Conservation (phyloP, 2,797 vertebrate genomes). For the Atherinosoma microstoma region DNA sequence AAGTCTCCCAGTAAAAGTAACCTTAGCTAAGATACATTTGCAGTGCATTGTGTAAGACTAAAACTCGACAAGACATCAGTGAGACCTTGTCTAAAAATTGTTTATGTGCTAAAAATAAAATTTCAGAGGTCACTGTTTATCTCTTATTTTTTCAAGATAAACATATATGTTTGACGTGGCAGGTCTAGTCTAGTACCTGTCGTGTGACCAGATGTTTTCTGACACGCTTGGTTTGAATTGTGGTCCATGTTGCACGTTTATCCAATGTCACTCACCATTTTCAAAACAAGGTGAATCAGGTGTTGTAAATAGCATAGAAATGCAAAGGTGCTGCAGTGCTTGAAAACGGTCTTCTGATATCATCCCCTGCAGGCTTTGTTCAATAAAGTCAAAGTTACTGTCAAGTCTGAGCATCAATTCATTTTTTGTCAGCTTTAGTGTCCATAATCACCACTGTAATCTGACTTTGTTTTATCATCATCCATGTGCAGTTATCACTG, state of each 20-base stretch:
- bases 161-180: conserved; percentile 18
- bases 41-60: conserved; percentile 37
- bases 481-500: neutral
- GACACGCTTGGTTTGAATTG: neutral
- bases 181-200: conserved; percentile 37
- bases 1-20: neutral
- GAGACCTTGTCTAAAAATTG: conserved; percentile 49
- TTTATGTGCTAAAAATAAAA: conserved; percentile 50
- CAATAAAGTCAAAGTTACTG: conserved; percentile 2
- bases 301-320: conserved; percentile 36
- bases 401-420: conserved; percentile 13
- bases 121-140: conserved; percentile 67
- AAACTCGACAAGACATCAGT: neutral
- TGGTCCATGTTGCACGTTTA: conserved; percentile 27
- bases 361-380: neutral
- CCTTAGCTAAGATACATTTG: conserved; percentile 35
- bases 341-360: conserved; percentile 12
- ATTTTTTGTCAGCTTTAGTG: neutral
- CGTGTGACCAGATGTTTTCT: conserved; percentile 27
- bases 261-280: conserved; percentile 11
- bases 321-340: neutral
- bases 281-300: conserved; percentile 25
- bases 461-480: conserved; percentile 21
- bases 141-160: conserved; percentile 52
- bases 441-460: conserved; percentile 8